Base-by-base conservation (phyloP, 2,113 vertebrate species). In the Aphyosemion australe region DNA sequence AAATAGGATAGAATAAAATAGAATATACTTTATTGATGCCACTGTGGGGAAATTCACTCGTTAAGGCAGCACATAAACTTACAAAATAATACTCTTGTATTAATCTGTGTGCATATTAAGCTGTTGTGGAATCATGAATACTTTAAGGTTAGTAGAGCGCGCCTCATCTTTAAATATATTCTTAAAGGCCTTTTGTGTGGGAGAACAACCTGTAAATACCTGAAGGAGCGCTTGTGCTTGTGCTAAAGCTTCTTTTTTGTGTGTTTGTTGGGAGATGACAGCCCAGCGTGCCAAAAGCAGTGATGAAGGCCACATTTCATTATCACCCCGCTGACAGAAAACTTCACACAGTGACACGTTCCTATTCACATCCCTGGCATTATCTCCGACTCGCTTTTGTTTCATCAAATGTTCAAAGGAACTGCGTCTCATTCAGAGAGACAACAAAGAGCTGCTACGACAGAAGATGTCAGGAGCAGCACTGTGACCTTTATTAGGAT, bases 341-440 rank as follows among this genome's bases (percentile, higher is more conserved):
- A 32, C 8, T 41, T 21, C 6, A 61, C n/a, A 39, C 10, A 4
- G 8, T 46, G 37, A 48, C 43, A 46, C 42, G 49, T 48, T 14
- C 52, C 48, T 10, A 52, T 58, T 59, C 13, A 37, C 56, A 48
- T 47, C 49, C 12, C 11, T 50, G 52, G 42, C 14, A 19, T 59
- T 56, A 42, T 16, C 39, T 11, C 18, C 57, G 13, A 63, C 20
- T 12, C 63, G n/a, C 31, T 53, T 66, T 39, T 61, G 46, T 53
- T 48, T 13, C 39, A 32, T 72, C 37, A 51, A 41, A 58, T 58
- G 48, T 51, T 73, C 5, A 10, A 62, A 37, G 26, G 37, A 39
- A 57, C 15, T 7, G 7, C 26, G 20, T 19, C 19, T 42, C 11
- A 58, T 61, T 58, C 48, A 42, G 34, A 0, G 9, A 31, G 1